Conservation (phyloP, 2,797 vertebrate species). For the Oryzias dopingdopingensis region DNA sequence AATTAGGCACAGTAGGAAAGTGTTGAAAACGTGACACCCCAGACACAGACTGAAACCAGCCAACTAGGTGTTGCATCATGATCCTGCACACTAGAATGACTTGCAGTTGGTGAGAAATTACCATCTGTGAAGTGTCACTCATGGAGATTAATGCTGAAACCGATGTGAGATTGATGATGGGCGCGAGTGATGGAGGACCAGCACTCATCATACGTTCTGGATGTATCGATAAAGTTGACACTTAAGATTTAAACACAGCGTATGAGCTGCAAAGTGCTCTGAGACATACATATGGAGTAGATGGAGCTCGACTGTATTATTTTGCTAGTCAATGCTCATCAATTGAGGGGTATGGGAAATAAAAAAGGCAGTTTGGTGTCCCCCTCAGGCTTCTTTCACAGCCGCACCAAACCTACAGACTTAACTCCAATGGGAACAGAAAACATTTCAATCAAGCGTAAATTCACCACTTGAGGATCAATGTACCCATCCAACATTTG, state of each 20-base stretch:
- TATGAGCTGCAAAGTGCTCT: constrained; percentile 1
- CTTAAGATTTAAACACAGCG: constrained; percentile 11
- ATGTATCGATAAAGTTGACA: constrained; percentile 17
- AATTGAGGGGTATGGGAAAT: background rate
- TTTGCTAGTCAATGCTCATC: constrained; percentile 1
- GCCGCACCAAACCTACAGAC: constrained; percentile 12
- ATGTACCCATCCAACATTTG: constrained; percentile 16
- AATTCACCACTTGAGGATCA: constrained; percentile 9
- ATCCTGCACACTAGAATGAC: constrained; percentile 52
- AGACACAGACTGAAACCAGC: constrained; percentile 27
- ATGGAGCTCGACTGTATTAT: constrained; percentile 5
- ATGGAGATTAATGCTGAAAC: constrained; percentile 17
- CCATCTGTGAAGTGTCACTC: constrained; percentile 44
- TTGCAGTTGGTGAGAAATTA: constrained; percentile 45
- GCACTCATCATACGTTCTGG: constrained; percentile 14
- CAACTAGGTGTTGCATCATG: constrained; percentile 41
- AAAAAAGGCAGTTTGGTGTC: constrained; percentile 4
- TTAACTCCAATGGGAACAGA: background rate
- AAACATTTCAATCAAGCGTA: constrained; percentile 17
- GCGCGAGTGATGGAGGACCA: constrained; percentile 14
- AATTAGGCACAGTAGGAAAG: constrained; percentile 33
- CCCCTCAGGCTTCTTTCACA: background rate
- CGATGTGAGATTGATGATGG: constrained; percentile 1
- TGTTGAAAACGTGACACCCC: constrained; percentile 39
- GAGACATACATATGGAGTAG: constrained; percentile 7